A percentile compares a stretch with the other conserved stretches of the same genome.
These are phyloP conservation scores for Drosophila sechellia DNA, from an alignment of 1,140 invertebrate genomes.

Conservation along the genomic window DNA sequence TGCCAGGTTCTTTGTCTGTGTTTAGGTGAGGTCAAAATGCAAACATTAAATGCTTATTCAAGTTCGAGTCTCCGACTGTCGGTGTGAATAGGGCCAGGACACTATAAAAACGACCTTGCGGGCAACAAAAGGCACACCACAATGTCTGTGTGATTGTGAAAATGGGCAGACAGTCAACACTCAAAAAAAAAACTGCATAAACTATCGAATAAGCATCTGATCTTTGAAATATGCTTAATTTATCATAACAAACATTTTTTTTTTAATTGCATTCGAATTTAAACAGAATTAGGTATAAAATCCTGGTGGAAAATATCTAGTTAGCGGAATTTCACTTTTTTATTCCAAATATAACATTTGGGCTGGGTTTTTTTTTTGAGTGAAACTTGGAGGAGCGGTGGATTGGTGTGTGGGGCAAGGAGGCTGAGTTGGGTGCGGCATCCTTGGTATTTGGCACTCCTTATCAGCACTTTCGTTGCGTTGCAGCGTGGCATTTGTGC, in stretches of 20 bases:
- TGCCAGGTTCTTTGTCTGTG: slow-evolving; percentile 42
- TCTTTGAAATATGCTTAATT: background rate
- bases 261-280: too few relatives aligned
- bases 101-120: slow-evolving; percentile 80
- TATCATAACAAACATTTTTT: background rate
- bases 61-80: slow-evolving; percentile 43
- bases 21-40: slow-evolving; percentile 61
- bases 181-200: background rate
- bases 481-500: slow-evolving; percentile 78
- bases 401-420: slow-evolving; percentile 6
- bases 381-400: slow-evolving; percentile 18
- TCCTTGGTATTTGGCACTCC: slow-evolving; percentile 56
- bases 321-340: too few relatives aligned
- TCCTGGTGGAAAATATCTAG: too few relatives aligned
- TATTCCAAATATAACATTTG: too few relatives aligned
- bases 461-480: slow-evolving; percentile 76
- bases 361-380: slow-evolving; percentile 13
- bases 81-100: slow-evolving; percentile 45
- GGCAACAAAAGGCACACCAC: slow-evolving; percentile 66
- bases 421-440: slow-evolving; percentile 1
- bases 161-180: slow-evolving; percentile 4
- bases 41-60: slow-evolving; percentile 66
- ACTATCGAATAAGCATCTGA: background rate
- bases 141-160: slow-evolving; percentile 14
- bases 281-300: too few relatives aligned